A percentile compares a stretch with the other conserved stretches of the same genome.
These are phyloP conservation scores for Cyrtonyx montezumae DNA, from an alignment of 2,113 vertebrate species.

Conservation along the genomic window DNA sequence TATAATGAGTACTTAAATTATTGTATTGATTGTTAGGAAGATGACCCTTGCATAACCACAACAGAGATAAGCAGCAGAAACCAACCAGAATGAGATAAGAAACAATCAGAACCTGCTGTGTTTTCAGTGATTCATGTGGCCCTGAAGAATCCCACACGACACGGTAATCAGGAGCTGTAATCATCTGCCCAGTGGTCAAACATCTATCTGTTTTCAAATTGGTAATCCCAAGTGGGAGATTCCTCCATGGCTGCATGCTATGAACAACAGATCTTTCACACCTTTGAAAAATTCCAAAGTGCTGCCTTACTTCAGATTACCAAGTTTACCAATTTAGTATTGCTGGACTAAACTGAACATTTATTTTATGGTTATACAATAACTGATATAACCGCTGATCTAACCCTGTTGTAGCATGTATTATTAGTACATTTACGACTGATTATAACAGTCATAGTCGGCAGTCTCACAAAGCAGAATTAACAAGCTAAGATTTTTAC, in stretches of 20 bases:
- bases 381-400: neutral
- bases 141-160: neutral
- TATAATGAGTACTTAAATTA: neutral
- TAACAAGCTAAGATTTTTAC: neutral
- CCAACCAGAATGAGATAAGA: neutral
- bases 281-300: neutral
- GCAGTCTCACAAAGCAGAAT: neutral
- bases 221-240: neutral
- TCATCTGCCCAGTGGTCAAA: neutral
- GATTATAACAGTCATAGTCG: neutral
- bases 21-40: neutral
- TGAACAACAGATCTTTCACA: neutral
- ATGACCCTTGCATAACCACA: neutral
- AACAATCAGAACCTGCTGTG: neutral
- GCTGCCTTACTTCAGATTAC: rapidly evolving
- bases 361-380: neutral
- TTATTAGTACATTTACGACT: neutral
- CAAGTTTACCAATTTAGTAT: rapidly evolving
- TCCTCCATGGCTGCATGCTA: neutral
- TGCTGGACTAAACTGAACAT: neutral
- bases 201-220: neutral
- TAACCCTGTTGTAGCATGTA: neutral
- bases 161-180: neutral
- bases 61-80: neutral
- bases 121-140: neutral